These are phyloP conservation scores for Tetheella fluctuosa DNA, from an alignment of 2,888 invertebrate genomes.

Conservation along the genomic window DNA sequence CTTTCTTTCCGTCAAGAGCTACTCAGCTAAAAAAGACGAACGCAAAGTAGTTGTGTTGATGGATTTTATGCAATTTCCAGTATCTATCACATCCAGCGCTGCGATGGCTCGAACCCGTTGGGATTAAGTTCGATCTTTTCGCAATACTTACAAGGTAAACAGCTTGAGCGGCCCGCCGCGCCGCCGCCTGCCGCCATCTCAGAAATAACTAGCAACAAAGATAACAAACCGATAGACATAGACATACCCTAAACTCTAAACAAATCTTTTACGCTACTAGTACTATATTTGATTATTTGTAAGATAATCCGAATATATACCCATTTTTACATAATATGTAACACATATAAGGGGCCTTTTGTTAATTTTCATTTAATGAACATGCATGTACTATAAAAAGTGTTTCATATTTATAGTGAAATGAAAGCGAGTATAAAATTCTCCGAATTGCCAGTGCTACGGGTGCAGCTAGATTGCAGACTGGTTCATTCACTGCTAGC, in stretches of 20 bases:
- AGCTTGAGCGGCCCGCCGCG: conserved; percentile 54
- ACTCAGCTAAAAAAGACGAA: conserved; percentile 35
- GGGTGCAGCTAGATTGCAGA: conserved; percentile 28
- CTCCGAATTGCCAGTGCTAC: conserved; percentile 24
- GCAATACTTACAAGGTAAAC: conserved; percentile 79
- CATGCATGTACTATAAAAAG: not conserved
- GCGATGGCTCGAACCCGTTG: conserved; percentile 66
- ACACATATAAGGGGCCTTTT: not conserved
- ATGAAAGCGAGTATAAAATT: conserved; percentile 35
- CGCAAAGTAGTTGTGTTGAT: conserved; percentile 78
- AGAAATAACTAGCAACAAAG: conserved; percentile 39
- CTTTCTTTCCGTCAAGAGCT: conserved; percentile 44
- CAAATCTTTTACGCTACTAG: not conserved
- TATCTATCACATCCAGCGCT: conserved; percentile 80
- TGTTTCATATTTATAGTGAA: not conserved
- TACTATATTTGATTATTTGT: too few relatives aligned
- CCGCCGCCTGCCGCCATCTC: conserved; percentile 24
- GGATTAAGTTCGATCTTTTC: conserved; percentile 83
- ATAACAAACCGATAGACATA: conserved; percentile 34
- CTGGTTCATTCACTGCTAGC: conserved; percentile 24
- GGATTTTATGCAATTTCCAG: conserved; percentile 84
- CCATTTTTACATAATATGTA: conserved; percentile 19
- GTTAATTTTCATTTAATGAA: not conserved
- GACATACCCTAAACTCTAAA: conserved; percentile 30
- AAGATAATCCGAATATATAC: too few relatives aligned